Conservation (phyloP, 2,888 invertebrate genomes). For the Cephus rjabovi region DNA sequence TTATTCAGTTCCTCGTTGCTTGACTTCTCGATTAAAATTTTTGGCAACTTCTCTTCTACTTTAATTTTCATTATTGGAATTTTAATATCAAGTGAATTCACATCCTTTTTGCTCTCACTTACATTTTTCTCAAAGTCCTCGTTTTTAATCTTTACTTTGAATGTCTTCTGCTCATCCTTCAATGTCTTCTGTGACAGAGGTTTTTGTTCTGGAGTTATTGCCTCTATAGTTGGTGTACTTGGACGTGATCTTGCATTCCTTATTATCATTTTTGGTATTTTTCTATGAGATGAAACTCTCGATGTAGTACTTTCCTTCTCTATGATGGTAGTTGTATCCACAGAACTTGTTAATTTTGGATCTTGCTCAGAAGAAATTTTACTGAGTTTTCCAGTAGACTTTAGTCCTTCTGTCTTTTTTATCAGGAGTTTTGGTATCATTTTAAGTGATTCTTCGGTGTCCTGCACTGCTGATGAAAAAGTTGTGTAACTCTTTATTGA, state of each 20-base stretch:
- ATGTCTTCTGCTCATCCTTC: conserved; percentile 31
- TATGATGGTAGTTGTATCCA: conserved; percentile 23
- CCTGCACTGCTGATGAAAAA: conserved; percentile 5
- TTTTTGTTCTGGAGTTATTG: conserved; percentile 32
- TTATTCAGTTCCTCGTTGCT: conserved; percentile 22
- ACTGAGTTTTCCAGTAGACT: not conserved
- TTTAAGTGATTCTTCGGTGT: conserved; percentile 27
- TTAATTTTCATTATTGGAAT: conserved; percentile 56
- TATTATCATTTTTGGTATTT: conserved; percentile 64
- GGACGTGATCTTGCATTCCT: conserved; percentile 58
- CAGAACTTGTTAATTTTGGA: conserved; percentile 31
- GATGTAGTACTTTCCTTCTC: not conserved
- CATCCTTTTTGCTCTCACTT: not conserved
- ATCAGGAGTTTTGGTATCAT: conserved; percentile 51
- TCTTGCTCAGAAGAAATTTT: not conserved
- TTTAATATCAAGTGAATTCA: conserved; percentile 28
- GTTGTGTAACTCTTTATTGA: conserved; percentile 1
- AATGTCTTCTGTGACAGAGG: conserved; percentile 25
- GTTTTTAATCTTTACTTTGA: conserved; percentile 35
- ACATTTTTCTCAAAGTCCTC: conserved; percentile 31
- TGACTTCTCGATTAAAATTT: conserved; percentile 42
- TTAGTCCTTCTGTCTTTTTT: conserved; percentile 44
- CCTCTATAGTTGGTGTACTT: conserved; percentile 54
- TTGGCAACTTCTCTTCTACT: conserved; percentile 46
- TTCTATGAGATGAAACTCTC: conserved; percentile 39